Evolutionary conservation across 2,888 invertebrate genomes (phyloP), one percentile per base, ranked within the genome.

Genomic region (Priocnemis perturbator): DNA sequence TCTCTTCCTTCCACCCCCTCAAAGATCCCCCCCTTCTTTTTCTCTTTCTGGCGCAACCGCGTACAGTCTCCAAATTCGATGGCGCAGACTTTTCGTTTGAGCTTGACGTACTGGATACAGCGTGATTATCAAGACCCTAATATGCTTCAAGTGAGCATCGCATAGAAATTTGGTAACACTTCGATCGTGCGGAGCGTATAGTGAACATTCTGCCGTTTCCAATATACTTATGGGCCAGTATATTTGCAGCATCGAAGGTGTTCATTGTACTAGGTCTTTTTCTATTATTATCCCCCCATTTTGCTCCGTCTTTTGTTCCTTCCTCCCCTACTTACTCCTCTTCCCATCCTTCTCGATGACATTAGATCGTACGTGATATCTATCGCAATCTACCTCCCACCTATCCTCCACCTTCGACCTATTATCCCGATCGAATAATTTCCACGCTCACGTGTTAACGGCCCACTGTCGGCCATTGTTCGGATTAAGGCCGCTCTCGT

Each of bases 401-500:
- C 55, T 57, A 30, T 53, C 50, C 55, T 45, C 69, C 61, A 72
- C 64, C 67, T 65, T 67, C 67, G 48, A 23, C 48, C 70, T 47
- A 57, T 70, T 74, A 74, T 67, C 58, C 75, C 47, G 63, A 75
- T 66, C 67, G 71, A 56, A 76, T 71, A 71, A 77, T 77, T 76
- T 76, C 59, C 64, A 66, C 66, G 57, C 67, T 73, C 61, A 48
- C 69, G 61, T 66, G 71, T 44, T 68, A 50, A 58, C 71, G 56
- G 56, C 69, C 69, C 66, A 66, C 64, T 23, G 17, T 9, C 62
- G 53, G 62, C 62, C 60, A 76, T 76, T 77, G 74, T 76, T 66
- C 60, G 57, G 57, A 52, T 60, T 48, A 67, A 61, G 61, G 58
- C 47, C 17, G 37, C 57, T 57, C 50, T 50, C 50, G 50, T 50